Conservation (phyloP, 2,797 vertebrate genomes). For the Coregonus sp. region DNA sequence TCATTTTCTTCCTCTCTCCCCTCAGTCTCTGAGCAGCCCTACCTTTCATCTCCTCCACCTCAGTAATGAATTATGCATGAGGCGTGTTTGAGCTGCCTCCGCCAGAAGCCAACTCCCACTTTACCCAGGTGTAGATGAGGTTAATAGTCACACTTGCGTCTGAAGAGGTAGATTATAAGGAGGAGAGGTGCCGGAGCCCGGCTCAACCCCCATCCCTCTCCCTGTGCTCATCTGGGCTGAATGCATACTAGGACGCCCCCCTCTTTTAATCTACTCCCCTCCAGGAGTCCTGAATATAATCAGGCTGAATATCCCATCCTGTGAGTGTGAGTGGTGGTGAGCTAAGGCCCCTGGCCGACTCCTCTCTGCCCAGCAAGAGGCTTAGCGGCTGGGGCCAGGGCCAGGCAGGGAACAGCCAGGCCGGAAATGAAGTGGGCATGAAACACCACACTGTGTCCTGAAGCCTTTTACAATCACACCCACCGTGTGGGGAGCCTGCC, state of each 20-base stretch:
- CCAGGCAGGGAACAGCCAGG: conserved; percentile 11
- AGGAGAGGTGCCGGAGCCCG: conserved; percentile 52
- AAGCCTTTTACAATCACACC: conserved; percentile 15
- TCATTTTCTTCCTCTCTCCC: conserved; percentile 50
- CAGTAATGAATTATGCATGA: conserved; percentile 71
- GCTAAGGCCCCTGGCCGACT: conserved; percentile 53
- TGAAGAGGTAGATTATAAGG: conserved; percentile 67
- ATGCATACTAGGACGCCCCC: not conserved
- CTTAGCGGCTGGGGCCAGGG: conserved; percentile 44
- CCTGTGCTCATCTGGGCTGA: conserved; percentile 24
- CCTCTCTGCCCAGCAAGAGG: conserved; percentile 47
- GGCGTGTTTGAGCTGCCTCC: conserved; percentile 51
- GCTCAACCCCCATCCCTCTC: conserved; percentile 34
- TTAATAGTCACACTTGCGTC: conserved; percentile 64
- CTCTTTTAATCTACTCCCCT: conserved; percentile 58
- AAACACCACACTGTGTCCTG: conserved; percentile 27
- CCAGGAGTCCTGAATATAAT: conserved; percentile 44
- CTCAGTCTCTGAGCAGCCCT: conserved; percentile 38
- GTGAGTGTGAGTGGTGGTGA: conserved; percentile 24
- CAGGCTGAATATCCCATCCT: not conserved
- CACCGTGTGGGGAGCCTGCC: not conserved
- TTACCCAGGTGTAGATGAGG: conserved; percentile 62
- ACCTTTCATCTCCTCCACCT: conserved; percentile 63
- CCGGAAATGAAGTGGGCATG: conserved; percentile 36
- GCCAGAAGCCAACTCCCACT: conserved; percentile 63